Percentiles rank a stretch among this genome's conserved stretches.
phyloP scores from a whole-genome alignment of 2,797 vertebrate genomes.

The Bufotes viridis region DNA sequence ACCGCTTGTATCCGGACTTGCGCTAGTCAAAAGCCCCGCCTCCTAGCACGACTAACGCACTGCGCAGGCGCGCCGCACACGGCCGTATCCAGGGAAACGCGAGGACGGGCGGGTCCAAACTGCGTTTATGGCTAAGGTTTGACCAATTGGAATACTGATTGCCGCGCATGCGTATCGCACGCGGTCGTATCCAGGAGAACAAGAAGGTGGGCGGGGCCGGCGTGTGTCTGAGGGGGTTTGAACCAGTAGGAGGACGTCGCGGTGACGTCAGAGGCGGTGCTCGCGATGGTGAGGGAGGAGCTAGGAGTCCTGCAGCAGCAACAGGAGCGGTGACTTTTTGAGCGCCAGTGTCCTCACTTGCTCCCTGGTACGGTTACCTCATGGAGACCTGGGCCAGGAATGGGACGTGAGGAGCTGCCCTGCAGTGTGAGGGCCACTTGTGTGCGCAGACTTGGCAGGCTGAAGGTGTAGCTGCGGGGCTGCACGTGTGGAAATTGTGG shows the following conservation, averaged over 20 bases:
- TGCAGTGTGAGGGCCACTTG: too few species aligned
- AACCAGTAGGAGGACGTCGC: background rate
- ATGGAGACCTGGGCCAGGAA: background rate
- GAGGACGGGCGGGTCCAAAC: background rate
- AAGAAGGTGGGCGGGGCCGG: background rate
- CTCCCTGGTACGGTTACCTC: constrained; percentile 2
- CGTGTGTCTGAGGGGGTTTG: background rate
- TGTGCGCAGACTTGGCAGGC: too few species aligned
- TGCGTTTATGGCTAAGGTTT: background rate
- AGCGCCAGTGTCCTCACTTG: background rate
- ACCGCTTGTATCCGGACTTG: constrained; percentile 54
- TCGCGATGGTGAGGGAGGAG: background rate
- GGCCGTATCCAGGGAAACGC: constrained; percentile 16
- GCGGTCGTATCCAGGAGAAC: background rate
- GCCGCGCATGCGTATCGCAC: background rate
- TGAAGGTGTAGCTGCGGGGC: too few species aligned
- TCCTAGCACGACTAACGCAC: background rate
- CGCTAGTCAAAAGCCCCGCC: constrained; percentile 17
- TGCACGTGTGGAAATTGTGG: too few species aligned
- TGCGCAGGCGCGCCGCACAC: constrained; percentile 13
- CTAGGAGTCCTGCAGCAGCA: background rate
- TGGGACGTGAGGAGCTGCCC: too few species aligned
- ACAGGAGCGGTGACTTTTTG: too few species aligned
- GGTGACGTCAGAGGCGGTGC: background rate
- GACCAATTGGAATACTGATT: constrained; percentile 10